Base-by-base conservation (phyloP, 2,113 vertebrate species). In the Ameiurus melas region DNA sequence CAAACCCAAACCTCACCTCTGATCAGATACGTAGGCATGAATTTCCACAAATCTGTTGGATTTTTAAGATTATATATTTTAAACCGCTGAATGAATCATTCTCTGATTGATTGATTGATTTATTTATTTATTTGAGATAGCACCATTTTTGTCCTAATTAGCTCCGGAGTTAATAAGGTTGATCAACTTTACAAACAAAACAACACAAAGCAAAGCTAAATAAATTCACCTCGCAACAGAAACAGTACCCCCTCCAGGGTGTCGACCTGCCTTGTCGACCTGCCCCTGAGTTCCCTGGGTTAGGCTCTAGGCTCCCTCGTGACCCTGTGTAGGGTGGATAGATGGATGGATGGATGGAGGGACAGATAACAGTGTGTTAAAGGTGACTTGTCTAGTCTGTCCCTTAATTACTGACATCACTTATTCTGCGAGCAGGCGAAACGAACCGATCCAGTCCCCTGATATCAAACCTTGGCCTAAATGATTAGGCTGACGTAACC, bases 401-500 rank as follows among this genome's bases (percentile, higher is more conserved):
- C 30, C 30, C n/a, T 4, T 68, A 70, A 81, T 87, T 25, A 81
- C 85, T 57, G 39, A 60, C 57, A 39, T 25, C 55, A 36, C 57
- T 88, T 83, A 83, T 71, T 78, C 33, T 39, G 7, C 36, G 13
- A 47, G 33, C 43, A 17, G 27, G 20, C 0, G 57, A 83, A 62
- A 83, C 55, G 33, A 62, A 58, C 33, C 57, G 80, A 83, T 73
- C 77, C 86, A 1, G 79, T 73, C 87, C 60, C 84, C 71, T 60
- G 87, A 62, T 81, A 36, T 86, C 39, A 27, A 64, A 87, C 53
- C 36, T 64, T 79, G 85, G 64, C 70, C 30, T 68, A 81, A 81
- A 73, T 33, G 77, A 80, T 86, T 86, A 66, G 81, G 64, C 87
- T 75, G 82, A 88, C 25, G 66, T 82, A 83, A 90, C 87, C 75